Base-by-base conservation (phyloP, 2,113 vertebrate genomes). In the Pao palembangensis region DNA sequence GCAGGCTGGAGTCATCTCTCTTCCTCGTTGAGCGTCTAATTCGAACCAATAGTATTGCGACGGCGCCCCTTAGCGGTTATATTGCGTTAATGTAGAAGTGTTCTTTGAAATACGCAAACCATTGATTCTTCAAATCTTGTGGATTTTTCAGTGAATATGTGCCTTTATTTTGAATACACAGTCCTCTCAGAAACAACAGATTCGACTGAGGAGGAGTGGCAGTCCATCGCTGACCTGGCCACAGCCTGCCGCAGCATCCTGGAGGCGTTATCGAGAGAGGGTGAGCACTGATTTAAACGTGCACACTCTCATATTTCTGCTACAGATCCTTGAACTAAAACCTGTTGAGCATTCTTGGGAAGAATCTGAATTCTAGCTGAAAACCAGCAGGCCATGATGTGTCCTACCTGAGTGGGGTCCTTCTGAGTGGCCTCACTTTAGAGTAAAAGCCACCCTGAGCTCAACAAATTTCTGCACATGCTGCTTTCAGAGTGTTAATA, bases 121-220 rank as follows among this genome's bases (percentile, higher is more conserved):
- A 6, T 5, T 5, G 44, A 12, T 38, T 38, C 2, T 38, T 11
- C 34, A 38, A 38, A 8, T 38, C 28, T 31, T 31, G 8, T 38
- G 34, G 34, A 12, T 38, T 38, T 38, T 8, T 38, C 34, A 38
- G 34, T 38, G 34, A 12, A 10, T 38, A 38, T 38, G 34, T 38
- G 34, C 2, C 34, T 38, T 38, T 38, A 11, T 12, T 11, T 38
- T 11, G 10, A 38, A 11, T 38, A 38, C 34, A 3, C 78, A 95
- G 94, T 94, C 65, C 89, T 94, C 55, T 93, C 92, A 0, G 92
- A 94, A 79, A 92, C 90, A 0, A 88, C 87, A 2, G 93, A 94
- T 18, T 89, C 93, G 0, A 86, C 92, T 5, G 93, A 95, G 43
- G 93, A 94, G 4, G 94, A 95, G 77, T 96, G 94, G 94, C 92